phyloP scores from a whole-genome alignment of 30 jellyfish, hydroid and myxozoan genomes.

The Aurelia aurita region DNA sequence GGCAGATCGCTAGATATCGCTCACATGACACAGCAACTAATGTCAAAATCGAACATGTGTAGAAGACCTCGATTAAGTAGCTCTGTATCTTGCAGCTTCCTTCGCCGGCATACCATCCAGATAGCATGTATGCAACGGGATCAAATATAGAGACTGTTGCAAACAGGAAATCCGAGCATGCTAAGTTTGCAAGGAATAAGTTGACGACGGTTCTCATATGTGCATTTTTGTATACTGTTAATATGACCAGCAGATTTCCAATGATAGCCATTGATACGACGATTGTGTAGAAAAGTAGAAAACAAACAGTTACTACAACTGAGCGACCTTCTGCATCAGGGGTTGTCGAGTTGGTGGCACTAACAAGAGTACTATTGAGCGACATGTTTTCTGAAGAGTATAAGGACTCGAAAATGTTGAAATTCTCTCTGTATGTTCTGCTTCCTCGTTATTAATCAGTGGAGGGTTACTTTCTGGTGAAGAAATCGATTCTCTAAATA shows the following conservation, averaged over 20 bases:
- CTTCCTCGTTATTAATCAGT: too few relatives aligned
- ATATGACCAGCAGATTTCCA: slow-evolving; percentile 73
- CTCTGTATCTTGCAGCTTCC: slow-evolving; percentile 87
- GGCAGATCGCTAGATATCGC: slow-evolving; percentile 87
- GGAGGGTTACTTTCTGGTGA: too few relatives aligned
- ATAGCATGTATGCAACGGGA: slow-evolving; percentile 62
- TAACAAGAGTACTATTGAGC: background rate
- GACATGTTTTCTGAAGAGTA: background rate
- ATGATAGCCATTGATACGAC: slow-evolving; percentile 65
- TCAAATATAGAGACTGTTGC: slow-evolving; percentile 77
- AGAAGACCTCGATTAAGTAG: slow-evolving; percentile 80
- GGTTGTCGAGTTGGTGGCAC: slow-evolving; percentile 8
- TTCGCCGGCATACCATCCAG: slow-evolving; percentile 84
- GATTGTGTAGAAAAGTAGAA: slow-evolving; percentile 56
- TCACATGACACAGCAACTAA: slow-evolving; percentile 90
- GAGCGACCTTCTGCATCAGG: slow-evolving; percentile 24
- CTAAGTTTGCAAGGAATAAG: slow-evolving; percentile 78
- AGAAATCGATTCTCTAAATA: too few relatives aligned
- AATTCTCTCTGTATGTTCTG: too few relatives aligned
- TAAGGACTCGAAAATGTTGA: too few relatives aligned
- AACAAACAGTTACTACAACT: slow-evolving; percentile 34
- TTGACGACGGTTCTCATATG: slow-evolving; percentile 87
- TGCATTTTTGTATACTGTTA: slow-evolving; percentile 66
- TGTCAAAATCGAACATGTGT: slow-evolving; percentile 85
- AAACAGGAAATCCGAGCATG: slow-evolving; percentile 84